Evolutionary conservation across 2,888 invertebrate genomes (phyloP).

Genomic region (Cataglyphis livida): DNA sequence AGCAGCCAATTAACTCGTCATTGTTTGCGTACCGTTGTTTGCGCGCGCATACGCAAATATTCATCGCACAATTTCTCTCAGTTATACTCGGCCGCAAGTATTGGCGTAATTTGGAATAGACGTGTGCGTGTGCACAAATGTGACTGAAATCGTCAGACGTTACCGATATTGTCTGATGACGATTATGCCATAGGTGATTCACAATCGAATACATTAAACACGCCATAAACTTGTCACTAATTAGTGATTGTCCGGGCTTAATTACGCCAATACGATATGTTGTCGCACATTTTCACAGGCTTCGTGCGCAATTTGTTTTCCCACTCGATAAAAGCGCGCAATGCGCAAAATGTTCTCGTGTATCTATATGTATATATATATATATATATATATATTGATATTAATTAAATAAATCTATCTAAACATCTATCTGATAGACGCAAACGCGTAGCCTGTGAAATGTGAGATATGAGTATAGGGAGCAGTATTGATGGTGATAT

Average conservation of each 20-base stretch:
- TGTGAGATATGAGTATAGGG: slow-evolving; percentile 47
- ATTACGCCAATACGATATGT: slow-evolving; percentile 40
- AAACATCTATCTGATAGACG: not conserved
- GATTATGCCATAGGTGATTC: slow-evolving; percentile 45
- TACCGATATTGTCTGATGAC: slow-evolving; percentile 21
- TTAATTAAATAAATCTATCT: slow-evolving; percentile 1
- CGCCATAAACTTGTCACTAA: slow-evolving; percentile 35
- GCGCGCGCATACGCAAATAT: slow-evolving; percentile 35
- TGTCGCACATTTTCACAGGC: slow-evolving; percentile 46
- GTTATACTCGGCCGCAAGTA: slow-evolving; percentile 47
- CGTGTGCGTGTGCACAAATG: not conserved
- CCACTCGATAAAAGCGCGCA: slow-evolving; percentile 12
- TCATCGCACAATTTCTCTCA: slow-evolving; percentile 46
- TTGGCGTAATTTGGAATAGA: slow-evolving; percentile 46
- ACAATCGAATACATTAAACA: slow-evolving; percentile 6
- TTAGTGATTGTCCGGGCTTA: slow-evolving; percentile 32
- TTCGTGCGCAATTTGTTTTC: not conserved
- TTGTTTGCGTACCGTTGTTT: not conserved
- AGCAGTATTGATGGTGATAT: slow-evolving; percentile 37
- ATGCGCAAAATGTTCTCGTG: not conserved
- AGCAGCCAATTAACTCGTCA: slow-evolving; percentile 32
- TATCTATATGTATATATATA: no score
- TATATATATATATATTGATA: not conserved
- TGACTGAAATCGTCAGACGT: slow-evolving; percentile 33
- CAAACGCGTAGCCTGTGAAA: slow-evolving; percentile 48